These are phyloP conservation scores for Vultur gryphus DNA, from an alignment of 2,797 vertebrate species.

Conservation along the genomic window DNA sequence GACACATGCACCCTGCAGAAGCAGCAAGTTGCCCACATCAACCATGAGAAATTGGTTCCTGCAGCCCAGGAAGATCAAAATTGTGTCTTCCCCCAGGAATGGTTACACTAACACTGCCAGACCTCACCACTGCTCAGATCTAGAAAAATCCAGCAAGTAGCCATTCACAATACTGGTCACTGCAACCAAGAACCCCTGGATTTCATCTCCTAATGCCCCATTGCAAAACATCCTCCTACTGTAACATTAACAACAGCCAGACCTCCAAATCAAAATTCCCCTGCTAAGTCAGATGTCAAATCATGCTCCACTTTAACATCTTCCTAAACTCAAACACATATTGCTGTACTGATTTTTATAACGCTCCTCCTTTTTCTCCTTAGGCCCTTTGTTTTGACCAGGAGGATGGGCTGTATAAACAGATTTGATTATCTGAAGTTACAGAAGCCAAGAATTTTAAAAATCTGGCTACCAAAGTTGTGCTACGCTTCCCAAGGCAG, in stretches of 20 bases:
- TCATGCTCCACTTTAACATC: neutral
- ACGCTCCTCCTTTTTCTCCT: neutral
- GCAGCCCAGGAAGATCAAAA: neutral
- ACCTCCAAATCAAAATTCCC: neutral
- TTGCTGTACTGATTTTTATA: neutral
- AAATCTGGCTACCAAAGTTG: neutral
- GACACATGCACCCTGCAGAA: neutral
- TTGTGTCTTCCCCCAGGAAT: neutral
- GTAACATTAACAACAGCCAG: neutral
- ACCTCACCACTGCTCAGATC: neutral
- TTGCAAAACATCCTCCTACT: neutral
- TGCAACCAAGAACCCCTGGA: neutral
- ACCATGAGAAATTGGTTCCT: neutral
- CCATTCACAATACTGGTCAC: neutral
- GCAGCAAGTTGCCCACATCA: neutral
- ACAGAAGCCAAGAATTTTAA: neutral
- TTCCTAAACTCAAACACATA: neutral
- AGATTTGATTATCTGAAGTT: neutral
- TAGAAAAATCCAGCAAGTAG: neutral
- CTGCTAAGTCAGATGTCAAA: neutral
- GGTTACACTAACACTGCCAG: neutral
- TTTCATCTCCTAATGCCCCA: neutral
- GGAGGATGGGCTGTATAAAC: neutral
- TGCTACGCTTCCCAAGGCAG: neutral
- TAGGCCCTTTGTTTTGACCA: neutral